Evolutionary conservation across 2,113 vertebrate genomes (phyloP), one percentile per base, ranked within the genome.

Genomic region (Ovis canadensis): DNA sequence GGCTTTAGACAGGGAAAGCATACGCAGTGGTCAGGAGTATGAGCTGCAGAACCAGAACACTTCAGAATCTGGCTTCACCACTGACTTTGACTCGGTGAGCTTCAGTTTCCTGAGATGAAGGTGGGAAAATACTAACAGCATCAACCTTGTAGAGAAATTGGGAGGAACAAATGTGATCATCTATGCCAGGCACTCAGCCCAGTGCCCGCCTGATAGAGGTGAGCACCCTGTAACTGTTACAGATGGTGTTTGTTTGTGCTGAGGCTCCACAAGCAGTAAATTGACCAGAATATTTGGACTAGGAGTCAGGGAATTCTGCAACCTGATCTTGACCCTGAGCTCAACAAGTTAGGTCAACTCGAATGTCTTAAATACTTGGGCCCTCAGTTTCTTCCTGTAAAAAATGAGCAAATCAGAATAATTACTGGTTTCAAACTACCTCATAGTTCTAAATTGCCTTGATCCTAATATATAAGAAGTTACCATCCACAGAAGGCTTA

Each of bases 231-330:
- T 48, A 45, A 54, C 2, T 16, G 5, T 7, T 33, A 54, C 40
- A 40, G 29, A 31, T 0, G 0, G 5, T 2, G 19, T 17, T 3
- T 1, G 8, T 12, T 6, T 14, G 29, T 15, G 50, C 54, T 10
- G 13, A 83, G 90, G 82, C 16, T 62, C 36, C 6, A 0, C 33
- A 31, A 25, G 17, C 43, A 87, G 74, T 13, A 43, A 48, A 40
- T 6, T 62, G 57, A 33, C 33, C 64, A 59, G 83, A 59, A 7
- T 45, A 8, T 74, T 74, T 40, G 19, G 25, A 40, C 54, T 88
- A 36, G 33, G 43, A 64, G 8, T 88, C 27, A 0, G 5, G 50
- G 43, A 45, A 5, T 19, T 33, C 77, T 43, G 11, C 36, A n/a
- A 80, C 52, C n/a, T 33, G 23, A 11, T 17, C 50, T 83, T 80